Evolutionary conservation across 2,113 vertebrate species (phyloP).

Genomic region (Laticauda colubrina): DNA sequence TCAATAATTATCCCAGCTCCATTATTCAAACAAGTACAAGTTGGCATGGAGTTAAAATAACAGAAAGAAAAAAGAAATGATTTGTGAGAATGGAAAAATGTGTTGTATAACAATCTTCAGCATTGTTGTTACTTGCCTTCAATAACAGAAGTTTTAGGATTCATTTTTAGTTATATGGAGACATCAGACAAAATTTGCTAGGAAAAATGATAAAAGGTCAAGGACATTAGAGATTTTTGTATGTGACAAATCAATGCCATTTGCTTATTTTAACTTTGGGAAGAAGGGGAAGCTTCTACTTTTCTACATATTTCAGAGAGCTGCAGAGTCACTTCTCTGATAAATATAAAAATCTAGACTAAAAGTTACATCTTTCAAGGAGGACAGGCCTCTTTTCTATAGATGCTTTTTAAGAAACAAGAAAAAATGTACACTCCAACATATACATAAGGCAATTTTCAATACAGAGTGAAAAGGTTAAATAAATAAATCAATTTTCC

Average conservation of each 20-base stretch:
- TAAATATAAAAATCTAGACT: not conserved
- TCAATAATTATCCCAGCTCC: constrained; percentile 9
- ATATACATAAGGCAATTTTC: not conserved
- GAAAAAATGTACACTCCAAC: not conserved
- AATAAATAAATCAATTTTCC: not conserved
- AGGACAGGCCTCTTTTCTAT: not conserved
- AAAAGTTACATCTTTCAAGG: not conserved
- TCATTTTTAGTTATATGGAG: not conserved
- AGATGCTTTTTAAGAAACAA: not conserved
- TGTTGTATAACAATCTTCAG: not conserved
- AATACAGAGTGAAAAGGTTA: not conserved
- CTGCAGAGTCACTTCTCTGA: not conserved
- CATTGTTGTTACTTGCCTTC: not conserved
- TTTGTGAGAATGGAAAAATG: not conserved
- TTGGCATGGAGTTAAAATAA: not conserved
- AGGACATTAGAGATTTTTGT: not conserved
- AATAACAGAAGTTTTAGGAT: not conserved
- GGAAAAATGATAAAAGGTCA: not conserved
- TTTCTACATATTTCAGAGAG: not conserved
- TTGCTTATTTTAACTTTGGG: not conserved
- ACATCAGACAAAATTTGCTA: not conserved
- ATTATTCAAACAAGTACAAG: not conserved
- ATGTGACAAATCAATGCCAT: not conserved
- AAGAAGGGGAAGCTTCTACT: not conserved
- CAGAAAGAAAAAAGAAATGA: not conserved